A percentile compares a stretch with the other conserved stretches of the same genome.
Conservation (phyloP, 2,888 invertebrate species). For the Elmis aenea region DNA sequence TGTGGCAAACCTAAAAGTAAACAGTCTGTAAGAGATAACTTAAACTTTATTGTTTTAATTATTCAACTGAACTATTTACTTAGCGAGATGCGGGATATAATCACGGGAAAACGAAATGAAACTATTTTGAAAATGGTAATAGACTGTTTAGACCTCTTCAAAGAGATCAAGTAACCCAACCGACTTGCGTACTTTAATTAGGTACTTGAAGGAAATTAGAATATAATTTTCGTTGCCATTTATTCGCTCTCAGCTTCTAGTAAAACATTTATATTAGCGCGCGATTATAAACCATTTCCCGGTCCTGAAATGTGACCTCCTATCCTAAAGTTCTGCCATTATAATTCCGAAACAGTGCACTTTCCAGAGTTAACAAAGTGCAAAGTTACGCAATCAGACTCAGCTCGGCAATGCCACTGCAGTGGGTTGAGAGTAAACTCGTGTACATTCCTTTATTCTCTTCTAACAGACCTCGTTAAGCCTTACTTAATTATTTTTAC, state of each 20-base stretch:
- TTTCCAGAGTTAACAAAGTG: constrained; percentile 43
- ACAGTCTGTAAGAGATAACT: too few relatives aligned
- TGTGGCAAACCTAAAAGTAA: too few relatives aligned
- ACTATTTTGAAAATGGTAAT: constrained; percentile 13
- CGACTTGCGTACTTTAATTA: constrained; percentile 14
- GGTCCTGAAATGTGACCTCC: constrained; percentile 33
- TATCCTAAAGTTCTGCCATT: constrained; percentile 42
- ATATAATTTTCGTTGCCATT: constrained; percentile 31
- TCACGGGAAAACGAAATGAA: too few relatives aligned
- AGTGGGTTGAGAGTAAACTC: constrained; percentile 21
- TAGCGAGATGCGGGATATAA: too few relatives aligned
- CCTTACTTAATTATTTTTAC: constrained; percentile 2
- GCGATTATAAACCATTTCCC: constrained; percentile 36
- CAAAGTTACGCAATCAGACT: constrained; percentile 44
- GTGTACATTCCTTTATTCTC: constrained; percentile 12
- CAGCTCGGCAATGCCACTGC: constrained; percentile 19
- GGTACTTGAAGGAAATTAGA: constrained; percentile 25
- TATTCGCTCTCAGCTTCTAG: constrained; percentile 30
- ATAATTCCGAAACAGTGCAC: constrained; percentile 44
- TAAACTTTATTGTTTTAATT: too few relatives aligned
- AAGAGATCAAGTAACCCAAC: constrained; percentile 5
- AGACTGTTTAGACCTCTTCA: constrained; percentile 6
- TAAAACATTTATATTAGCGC: constrained; percentile 30
- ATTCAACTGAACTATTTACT: too few relatives aligned
- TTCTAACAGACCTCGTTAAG: constrained; percentile 9